phyloP scores from a whole-genome alignment of 1,140 invertebrate species.

The Pogonomyrmex barbatus region DNA sequence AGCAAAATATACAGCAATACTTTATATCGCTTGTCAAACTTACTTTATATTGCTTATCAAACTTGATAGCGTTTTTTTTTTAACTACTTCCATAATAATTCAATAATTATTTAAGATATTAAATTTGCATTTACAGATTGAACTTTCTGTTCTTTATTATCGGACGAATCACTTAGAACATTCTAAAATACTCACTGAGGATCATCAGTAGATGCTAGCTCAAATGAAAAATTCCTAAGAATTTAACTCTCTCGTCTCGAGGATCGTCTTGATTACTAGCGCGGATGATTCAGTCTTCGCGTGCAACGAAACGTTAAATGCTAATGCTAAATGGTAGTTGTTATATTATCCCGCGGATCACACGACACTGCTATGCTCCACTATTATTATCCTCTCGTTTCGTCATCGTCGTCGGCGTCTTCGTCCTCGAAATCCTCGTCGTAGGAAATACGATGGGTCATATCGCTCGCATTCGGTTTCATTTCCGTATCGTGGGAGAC shows the following conservation, averaged over 20 bases:
- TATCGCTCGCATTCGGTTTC: constrained; percentile 18
- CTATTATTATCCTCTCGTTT: constrained; percentile 38
- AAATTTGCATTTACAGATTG: neutral
- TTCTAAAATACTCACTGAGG: neutral
- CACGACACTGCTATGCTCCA: constrained; percentile 48
- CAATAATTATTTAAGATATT: neutral
- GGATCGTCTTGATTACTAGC: constrained; percentile 42
- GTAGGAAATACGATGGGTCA: neutral
- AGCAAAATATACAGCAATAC: neutral
- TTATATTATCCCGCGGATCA: constrained; percentile 61
- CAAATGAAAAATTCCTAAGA: constrained; percentile 34
- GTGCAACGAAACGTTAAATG: constrained; percentile 70
- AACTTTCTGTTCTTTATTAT: neutral
- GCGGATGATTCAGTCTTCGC: constrained; percentile 46
- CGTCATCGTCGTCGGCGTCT: constrained; percentile 24
- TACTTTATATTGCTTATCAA: too few species aligned
- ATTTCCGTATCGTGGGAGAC: neutral
- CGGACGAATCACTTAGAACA: neutral
- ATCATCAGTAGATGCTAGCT: constrained; percentile 33
- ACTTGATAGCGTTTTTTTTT: neutral
- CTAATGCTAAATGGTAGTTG: constrained; percentile 64
- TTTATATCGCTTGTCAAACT: neutral
- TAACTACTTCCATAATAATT: neutral
- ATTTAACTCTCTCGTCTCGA: constrained; percentile 38
- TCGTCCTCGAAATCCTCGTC: neutral